phyloP scores from a whole-genome alignment of 2,797 vertebrate species.

The Notolepis coatsorum region DNA sequence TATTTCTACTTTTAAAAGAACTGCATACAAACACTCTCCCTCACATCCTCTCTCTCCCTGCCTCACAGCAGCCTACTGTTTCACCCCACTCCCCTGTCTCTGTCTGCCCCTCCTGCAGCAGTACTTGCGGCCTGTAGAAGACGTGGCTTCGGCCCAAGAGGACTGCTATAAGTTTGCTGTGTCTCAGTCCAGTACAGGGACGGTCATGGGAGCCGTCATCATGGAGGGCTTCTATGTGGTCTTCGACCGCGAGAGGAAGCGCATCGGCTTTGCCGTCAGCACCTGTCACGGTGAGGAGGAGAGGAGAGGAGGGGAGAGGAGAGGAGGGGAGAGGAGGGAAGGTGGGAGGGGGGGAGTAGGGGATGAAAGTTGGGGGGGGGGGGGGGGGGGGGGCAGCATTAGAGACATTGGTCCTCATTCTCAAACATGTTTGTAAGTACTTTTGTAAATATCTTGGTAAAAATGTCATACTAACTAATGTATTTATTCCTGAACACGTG shows the following conservation, averaged over 20 bases:
- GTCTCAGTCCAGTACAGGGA: conserved; percentile 97
- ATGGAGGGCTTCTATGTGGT: conserved; percentile 99
- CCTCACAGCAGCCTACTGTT: too few relatives aligned
- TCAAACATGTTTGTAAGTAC: too few relatives aligned
- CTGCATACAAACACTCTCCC: too few relatives aligned
- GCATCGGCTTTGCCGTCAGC: conserved; percentile 97
- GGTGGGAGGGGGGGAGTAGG: too few relatives aligned
- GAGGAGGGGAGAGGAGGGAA: too few relatives aligned
- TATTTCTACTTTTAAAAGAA: too few relatives aligned
- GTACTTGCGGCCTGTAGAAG: conserved; percentile 97
- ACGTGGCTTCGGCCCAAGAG: conserved; percentile 93
- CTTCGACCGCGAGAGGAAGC: conserved; percentile 92
- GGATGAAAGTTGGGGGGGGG: not conserved
- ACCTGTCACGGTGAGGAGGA: conserved; percentile 91
- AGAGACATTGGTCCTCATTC: too few relatives aligned
- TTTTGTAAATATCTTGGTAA: too few relatives aligned
- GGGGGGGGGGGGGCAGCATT: too few relatives aligned
- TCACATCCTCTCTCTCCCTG: not conserved
- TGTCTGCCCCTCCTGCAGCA: conserved; percentile 80
- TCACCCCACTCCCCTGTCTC: too few relatives aligned
- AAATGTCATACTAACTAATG: too few relatives aligned
- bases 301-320: not conserved
- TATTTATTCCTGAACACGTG: too few relatives aligned
- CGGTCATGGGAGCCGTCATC: conserved; percentile 97
- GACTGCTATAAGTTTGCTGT: conserved; percentile 99